Base-by-base conservation (phyloP, 2,888 invertebrate genomes). In the Sinohyriopsis cumingii region DNA sequence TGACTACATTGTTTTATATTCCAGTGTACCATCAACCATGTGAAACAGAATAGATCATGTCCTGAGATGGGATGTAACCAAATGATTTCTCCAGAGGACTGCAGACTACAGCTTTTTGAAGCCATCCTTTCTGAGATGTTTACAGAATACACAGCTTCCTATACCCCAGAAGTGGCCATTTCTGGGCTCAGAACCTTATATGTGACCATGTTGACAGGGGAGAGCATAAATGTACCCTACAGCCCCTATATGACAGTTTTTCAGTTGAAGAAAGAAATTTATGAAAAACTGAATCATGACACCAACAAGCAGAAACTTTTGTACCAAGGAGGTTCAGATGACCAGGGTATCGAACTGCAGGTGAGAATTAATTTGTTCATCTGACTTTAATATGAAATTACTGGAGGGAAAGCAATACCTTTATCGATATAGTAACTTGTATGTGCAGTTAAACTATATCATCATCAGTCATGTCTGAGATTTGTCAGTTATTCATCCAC, bases 191-290 rank as follows among this genome's bases (percentile, higher is more conserved):
- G 74, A 0, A 65, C 63, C 12, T 54, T 82, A 3, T 74, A 76
- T 24, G 65, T 82, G 12, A 76, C 77, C 3, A 72, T 78, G 12
- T 55, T 82, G 28, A 81, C 76, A 63, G 82, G 82, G 22, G 82
- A 82, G 57, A 71, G 73, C 25, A 68, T 75, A 7, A 54, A 69
- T 2, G n/a, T 81, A 3, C 67, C 70, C 4, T 82, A 73, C 61
- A 63, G 62, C 28, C 68, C 78, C 12, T 59, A 55, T 63, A 74
- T 79, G 77, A 69, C 75, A 33, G 59, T 82, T 7, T 28, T 63
- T 1, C 66, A 77, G 20, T 61, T 82, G 61, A 81, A 82, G 55
- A 33, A 55, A 9, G 67, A 64, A 20, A 77, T 82, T 20, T 57
- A 75, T 15, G 22, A 18, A 3, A 56, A 74, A 53, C 59, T 79